Evolutionary conservation across 2,888 invertebrate species (phyloP).

Genomic region (Epiblema foenella): DNA sequence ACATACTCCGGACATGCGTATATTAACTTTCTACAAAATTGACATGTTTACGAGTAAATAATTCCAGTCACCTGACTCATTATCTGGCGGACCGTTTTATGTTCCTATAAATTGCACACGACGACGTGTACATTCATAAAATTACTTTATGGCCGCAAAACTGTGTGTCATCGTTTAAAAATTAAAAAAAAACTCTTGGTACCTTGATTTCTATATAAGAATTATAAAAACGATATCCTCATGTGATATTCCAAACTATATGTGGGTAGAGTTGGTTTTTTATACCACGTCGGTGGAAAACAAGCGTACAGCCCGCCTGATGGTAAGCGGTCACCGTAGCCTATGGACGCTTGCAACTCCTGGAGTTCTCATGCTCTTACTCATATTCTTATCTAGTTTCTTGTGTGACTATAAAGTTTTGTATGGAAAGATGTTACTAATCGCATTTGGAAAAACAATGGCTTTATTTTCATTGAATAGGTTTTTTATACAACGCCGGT

Average conservation of each 20-base stretch:
- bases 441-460: no score
- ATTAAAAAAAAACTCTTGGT: conserved; percentile 25
- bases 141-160: conserved; percentile 18
- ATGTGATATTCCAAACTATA: not conserved
- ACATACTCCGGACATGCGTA: not conserved
- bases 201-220: conserved; percentile 1
- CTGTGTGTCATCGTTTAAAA: conserved; percentile 23
- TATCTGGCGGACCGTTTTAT: conserved; percentile 6
- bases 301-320: no score
- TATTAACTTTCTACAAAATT: conserved; percentile 31
- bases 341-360: no score
- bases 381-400: not conserved
- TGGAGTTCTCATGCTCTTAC: not conserved
- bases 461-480: no score
- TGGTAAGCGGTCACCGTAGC: no score
- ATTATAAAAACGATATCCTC: not conserved
- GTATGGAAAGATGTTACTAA: not conserved
- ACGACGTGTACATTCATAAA: conserved; percentile 24
- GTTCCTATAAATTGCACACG: conserved; percentile 17
- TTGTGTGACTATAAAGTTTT: not conserved
- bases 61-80: conserved; percentile 15
- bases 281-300: no score
- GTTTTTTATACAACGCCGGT: no score
- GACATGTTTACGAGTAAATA: conserved; percentile 19
- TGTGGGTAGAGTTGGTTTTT: no score